Percentiles rank a stretch among this genome's conserved stretches.
Evolutionary conservation across 2,797 vertebrate genomes (phyloP).

Genomic region (Cryptoprocta ferox): DNA sequence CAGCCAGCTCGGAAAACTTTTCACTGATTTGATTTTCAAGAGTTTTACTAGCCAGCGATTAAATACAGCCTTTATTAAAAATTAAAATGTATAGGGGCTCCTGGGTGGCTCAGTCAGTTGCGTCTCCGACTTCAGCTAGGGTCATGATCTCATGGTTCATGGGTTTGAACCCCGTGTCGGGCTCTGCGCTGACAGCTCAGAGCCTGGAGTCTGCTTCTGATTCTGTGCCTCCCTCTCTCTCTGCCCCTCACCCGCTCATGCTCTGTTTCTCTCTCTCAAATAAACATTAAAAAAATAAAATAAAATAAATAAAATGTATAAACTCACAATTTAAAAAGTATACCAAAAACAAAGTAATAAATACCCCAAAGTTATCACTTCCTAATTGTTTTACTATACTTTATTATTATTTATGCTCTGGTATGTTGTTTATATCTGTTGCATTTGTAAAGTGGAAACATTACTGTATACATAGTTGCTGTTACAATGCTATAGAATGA

Average conservation of each 20-base stretch:
- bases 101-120: background rate
- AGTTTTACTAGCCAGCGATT: background rate
- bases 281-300: background rate
- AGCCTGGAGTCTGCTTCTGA: background rate
- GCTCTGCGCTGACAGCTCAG: background rate
- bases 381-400: background rate
- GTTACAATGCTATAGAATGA: background rate
- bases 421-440: background rate
- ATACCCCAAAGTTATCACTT: background rate
- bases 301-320: background rate
- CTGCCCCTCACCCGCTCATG: background rate
- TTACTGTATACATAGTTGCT: background rate
- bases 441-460: background rate
- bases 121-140: background rate
- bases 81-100: background rate
- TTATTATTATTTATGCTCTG: background rate
- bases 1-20: background rate
- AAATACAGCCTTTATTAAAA: background rate
- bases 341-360: background rate
- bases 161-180: background rate
- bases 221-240: background rate
- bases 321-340: background rate
- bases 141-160: background rate
- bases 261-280: background rate
- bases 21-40: background rate